phyloP scores from a whole-genome alignment of 2,888 invertebrate genomes.

The Drosophila atripex region DNA sequence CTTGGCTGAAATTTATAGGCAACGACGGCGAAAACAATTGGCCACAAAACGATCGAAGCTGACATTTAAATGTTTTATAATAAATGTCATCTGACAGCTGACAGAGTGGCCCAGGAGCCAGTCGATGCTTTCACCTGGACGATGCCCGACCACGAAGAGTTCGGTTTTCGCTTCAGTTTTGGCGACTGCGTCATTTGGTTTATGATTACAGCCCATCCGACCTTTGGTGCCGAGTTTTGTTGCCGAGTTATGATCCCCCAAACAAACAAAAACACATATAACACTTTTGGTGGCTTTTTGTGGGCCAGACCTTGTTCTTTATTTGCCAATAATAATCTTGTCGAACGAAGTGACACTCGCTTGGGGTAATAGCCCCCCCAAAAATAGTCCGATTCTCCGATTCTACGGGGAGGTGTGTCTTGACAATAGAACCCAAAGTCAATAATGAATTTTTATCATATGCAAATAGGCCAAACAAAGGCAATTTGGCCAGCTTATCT shows the following conservation, averaged over 20 bases:
- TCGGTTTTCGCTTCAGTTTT: no score
- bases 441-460: slow-evolving; percentile 58
- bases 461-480: slow-evolving; percentile 59
- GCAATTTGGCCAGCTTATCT: slow-evolving; percentile 55
- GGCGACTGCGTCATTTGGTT: slow-evolving; percentile 51
- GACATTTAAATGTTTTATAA: slow-evolving; percentile 61
- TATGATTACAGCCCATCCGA: slow-evolving; percentile 67
- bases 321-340: slow-evolving; percentile 33
- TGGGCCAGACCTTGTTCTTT: slow-evolving; percentile 42
- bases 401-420: slow-evolving; percentile 40
- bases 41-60: slow-evolving; percentile 47
- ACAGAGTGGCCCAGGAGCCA: slow-evolving; percentile 45
- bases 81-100: slow-evolving; percentile 70
- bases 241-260: background rate
- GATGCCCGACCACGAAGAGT: slow-evolving; percentile 4
- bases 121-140: slow-evolving; percentile 63
- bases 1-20: slow-evolving; percentile 33
- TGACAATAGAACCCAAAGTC: slow-evolving; percentile 47
- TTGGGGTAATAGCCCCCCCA: slow-evolving; percentile 16
- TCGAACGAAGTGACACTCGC: slow-evolving; percentile 35
- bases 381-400: slow-evolving; percentile 27
- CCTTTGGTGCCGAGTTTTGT: slow-evolving; percentile 51
- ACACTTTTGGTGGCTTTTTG: slow-evolving; percentile 28
- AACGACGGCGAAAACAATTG: slow-evolving; percentile 48
- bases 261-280: slow-evolving; percentile 19